phyloP scores from a whole-genome alignment of 2,113 vertebrate genomes.

The Lepisosteus osseus region DNA sequence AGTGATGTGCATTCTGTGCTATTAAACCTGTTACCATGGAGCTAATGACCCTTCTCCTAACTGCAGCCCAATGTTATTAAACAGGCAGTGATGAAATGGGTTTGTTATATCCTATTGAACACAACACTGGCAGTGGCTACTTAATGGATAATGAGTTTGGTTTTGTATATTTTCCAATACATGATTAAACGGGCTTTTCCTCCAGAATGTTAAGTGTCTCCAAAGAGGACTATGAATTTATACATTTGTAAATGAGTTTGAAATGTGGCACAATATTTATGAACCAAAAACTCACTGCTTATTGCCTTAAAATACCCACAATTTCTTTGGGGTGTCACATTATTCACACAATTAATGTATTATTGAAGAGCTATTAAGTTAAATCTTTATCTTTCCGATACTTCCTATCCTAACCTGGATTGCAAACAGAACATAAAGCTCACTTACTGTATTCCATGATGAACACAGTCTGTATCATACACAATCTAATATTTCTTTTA shows the following conservation, averaged over 20 bases:
- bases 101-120: constrained; percentile 18
- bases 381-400: neutral
- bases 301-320: neutral
- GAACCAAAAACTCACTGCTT: neutral
- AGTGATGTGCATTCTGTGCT: constrained; percentile 9
- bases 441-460: neutral
- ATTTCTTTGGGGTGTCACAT: neutral
- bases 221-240: neutral
- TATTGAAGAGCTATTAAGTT: neutral
- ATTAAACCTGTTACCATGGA: constrained; percentile 15
- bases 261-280: neutral
- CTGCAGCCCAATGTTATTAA: constrained; percentile 17
- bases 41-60: constrained; percentile 25
- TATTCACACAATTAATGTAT: neutral
- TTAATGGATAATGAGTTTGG: constrained; percentile 9
- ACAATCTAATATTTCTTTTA: too few species aligned
- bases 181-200: constrained; percentile 12
- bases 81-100: constrained; percentile 17
- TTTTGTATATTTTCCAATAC: constrained; percentile 8
- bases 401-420: neutral
- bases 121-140: constrained; percentile 12
- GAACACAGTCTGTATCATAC: too few species aligned
- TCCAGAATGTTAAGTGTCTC: constrained; percentile 5
- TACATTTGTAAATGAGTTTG: neutral
- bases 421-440: neutral